phyloP scores from a whole-genome alignment of 1,140 invertebrate species.

The Triops cancriformis region DNA sequence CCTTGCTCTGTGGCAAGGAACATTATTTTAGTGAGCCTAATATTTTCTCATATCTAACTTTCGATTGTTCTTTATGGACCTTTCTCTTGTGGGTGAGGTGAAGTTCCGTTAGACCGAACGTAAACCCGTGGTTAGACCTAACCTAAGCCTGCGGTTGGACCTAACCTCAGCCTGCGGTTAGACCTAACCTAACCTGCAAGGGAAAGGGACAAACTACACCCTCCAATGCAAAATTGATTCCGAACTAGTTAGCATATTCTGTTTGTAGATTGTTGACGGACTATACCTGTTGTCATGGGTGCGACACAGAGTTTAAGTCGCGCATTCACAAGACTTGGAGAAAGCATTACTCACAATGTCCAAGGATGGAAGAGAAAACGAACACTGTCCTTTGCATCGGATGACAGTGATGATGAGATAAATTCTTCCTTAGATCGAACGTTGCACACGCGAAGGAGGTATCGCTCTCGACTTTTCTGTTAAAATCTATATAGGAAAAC shows the following conservation, averaged over 20 bases:
- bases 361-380: slow-evolving; percentile 20
- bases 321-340: background rate
- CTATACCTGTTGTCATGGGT: background rate
- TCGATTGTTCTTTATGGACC: no score
- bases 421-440: slow-evolving; percentile 17
- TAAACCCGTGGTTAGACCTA: no score
- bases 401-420: slow-evolving; percentile 20
- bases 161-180: no score
- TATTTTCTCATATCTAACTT: no score
- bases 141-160: no score
- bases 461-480: background rate
- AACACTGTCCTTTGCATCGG: background rate
- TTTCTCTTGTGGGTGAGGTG: no score
- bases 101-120: no score
- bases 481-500: background rate
- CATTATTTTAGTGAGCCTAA: background rate
- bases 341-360: background rate
- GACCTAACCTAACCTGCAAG: no score
- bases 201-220: no score
- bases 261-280: background rate
- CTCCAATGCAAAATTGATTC: background rate
- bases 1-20: background rate
- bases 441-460: slow-evolving; percentile 16
- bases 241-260: background rate
- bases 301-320: slow-evolving; percentile 14